phyloP scores from a whole-genome alignment of 2,113 vertebrate species.

The Platycercus adscitus region DNA sequence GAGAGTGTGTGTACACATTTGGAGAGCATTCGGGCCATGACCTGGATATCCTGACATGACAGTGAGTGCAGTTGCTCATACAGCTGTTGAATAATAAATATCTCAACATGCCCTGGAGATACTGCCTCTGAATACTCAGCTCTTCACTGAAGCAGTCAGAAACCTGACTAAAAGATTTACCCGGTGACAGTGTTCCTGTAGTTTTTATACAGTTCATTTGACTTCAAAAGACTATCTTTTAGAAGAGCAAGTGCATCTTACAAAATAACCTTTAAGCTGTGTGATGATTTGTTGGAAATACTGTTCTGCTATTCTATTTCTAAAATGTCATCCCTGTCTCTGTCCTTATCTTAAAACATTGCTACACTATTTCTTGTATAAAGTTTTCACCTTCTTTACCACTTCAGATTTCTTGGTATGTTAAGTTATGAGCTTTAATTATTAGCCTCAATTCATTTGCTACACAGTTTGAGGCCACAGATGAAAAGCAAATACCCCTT shows the following conservation, averaged over 20 bases:
- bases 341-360: neutral
- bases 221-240: neutral
- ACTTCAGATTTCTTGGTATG: neutral
- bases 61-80: neutral
- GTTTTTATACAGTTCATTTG: neutral
- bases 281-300: neutral
- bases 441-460: neutral
- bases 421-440: neutral
- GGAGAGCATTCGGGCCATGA: accelerated
- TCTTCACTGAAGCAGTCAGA: neutral
- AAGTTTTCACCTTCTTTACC: neutral
- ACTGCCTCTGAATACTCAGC: neutral
- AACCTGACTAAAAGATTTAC: neutral
- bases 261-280: neutral
- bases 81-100: neutral
- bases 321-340: neutral
- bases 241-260: neutral
- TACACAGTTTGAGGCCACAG: neutral
- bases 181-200: neutral
- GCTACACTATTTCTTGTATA: neutral
- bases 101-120: neutral
- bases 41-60: neutral
- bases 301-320: neutral
- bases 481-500: neutral
- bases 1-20: accelerated